Percentiles rank a stretch among this genome's conserved stretches.
Conservation (phyloP, 2,888 invertebrate genomes). For the Shargacucullia verbasci region DNA sequence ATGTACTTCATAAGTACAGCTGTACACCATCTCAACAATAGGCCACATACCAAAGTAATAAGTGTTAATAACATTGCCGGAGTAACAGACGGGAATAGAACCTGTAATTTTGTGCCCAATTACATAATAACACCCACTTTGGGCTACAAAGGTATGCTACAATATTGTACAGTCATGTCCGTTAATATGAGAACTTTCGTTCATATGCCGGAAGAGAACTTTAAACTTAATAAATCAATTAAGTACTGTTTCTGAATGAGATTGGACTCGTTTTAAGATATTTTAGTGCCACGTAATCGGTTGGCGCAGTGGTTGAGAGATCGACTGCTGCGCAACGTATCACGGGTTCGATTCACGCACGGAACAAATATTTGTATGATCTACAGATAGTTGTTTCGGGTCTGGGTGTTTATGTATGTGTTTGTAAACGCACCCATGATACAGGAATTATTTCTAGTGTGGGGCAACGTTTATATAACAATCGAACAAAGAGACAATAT, state of each 20-base stretch:
- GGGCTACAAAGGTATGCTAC: constrained; percentile 37
- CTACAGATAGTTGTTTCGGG: no score
- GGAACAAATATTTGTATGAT: no score
- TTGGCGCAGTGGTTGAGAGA: no score
- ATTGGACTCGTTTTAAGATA: neutral
- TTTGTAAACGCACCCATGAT: no score
- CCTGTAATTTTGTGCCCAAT: constrained; percentile 58
- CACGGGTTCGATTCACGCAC: no score
- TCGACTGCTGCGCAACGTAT: no score
- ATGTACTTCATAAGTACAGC: neutral
- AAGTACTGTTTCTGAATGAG: constrained; percentile 18
- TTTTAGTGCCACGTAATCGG: no score
- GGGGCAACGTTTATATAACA: no score
- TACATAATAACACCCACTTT: constrained; percentile 57
- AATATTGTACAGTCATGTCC: constrained; percentile 54
- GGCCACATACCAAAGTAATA: constrained; percentile 43
- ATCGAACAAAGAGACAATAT: no score
- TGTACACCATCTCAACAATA: constrained; percentile 15
- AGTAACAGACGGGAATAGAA: constrained; percentile 40
- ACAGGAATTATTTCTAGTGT: no score
- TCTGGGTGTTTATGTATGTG: no score
- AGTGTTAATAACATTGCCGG: constrained; percentile 49
- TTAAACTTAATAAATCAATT: constrained; percentile 46
- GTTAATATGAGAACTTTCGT: constrained; percentile 54
- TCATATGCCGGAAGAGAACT: constrained; percentile 25